Conservation (phyloP, 2,888 invertebrate genomes). For the Phengaris arion region DNA sequence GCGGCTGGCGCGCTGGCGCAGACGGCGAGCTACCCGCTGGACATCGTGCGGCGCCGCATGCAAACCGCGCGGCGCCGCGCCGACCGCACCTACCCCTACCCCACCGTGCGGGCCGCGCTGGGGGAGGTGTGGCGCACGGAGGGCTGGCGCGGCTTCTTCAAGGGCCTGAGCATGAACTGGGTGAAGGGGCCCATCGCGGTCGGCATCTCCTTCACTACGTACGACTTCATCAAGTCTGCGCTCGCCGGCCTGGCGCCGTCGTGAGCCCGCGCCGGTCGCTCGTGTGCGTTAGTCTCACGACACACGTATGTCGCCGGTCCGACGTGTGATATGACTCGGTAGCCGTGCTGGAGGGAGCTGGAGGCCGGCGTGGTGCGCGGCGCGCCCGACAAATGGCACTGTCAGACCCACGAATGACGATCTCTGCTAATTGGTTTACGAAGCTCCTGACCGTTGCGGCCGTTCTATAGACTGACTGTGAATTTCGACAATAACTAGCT, state of each 20-base stretch:
- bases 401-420: neutral
- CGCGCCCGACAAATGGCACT: too few species aligned
- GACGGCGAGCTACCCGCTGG: slow-evolving; percentile 96
- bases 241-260: slow-evolving; percentile 65
- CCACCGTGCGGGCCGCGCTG: slow-evolving; percentile 83
- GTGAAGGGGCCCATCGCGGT: slow-evolving; percentile 94
- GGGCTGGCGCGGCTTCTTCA: slow-evolving; percentile 95
- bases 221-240: slow-evolving; percentile 87
- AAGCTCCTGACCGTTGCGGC: neutral
- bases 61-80: slow-evolving; percentile 80
- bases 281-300: too few species aligned
- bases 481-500: slow-evolving; percentile 3
- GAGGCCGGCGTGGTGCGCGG: too few species aligned
- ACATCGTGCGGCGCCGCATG: slow-evolving; percentile 86
- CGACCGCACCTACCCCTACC: slow-evolving; percentile 76
- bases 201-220: slow-evolving; percentile 97
- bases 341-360: too few species aligned
- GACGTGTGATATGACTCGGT: too few species aligned
- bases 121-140: slow-evolving; percentile 82
- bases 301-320: too few species aligned
- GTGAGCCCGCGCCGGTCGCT: neutral
- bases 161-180: slow-evolving; percentile 99
- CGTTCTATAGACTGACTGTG: neutral
- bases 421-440: neutral
- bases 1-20: slow-evolving; percentile 96